These are phyloP conservation scores for Tethya wilhelma DNA, from an alignment of 37 sponge, comb jelly and placozoan genomes.

Conservation along the genomic window DNA sequence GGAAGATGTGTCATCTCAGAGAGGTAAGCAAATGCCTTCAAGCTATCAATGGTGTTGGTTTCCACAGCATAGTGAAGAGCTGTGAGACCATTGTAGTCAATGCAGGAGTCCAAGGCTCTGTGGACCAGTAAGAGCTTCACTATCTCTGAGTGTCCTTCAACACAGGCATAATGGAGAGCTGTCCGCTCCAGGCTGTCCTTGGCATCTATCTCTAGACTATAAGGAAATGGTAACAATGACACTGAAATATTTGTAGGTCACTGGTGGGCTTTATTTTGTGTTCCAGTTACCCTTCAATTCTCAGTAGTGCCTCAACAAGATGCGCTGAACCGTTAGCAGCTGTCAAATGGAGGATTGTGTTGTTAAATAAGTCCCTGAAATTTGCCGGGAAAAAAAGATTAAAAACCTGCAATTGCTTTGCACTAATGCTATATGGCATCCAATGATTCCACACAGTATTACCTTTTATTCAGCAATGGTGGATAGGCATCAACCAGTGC, in stretches of 20 bases:
- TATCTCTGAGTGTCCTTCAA: constrained; percentile 30
- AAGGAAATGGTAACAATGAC: too few relatives aligned
- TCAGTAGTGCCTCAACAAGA: constrained; percentile 56
- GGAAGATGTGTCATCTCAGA: constrained; percentile 46
- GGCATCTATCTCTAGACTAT: constrained; percentile 63
- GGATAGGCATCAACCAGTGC: constrained; percentile 70
- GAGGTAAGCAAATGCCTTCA: constrained; percentile 29
- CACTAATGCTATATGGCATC: too few relatives aligned
- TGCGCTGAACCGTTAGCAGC: constrained; percentile 55
- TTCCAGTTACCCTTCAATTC: constrained; percentile 50
- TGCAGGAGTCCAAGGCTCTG: constrained; percentile 59
- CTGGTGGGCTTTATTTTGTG: too few relatives aligned
- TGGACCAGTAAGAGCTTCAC: constrained; percentile 39
- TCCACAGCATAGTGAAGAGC: constrained; percentile 83
- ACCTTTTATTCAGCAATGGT: constrained; percentile 75
- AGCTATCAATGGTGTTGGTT: constrained; percentile 16
- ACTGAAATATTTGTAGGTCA: neutral
- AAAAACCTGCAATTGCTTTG: too few relatives aligned
- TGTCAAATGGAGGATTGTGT: constrained; percentile 68
- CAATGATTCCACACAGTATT: neutral
- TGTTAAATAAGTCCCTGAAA: constrained; percentile 63
- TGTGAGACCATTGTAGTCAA: constrained; percentile 64
- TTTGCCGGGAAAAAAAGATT: too few relatives aligned
- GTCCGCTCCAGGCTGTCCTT: constrained; percentile 59
- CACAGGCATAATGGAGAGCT: constrained; percentile 68